phyloP scores from a whole-genome alignment of 2,888 invertebrate genomes.

The Mimumesa dahlbomi region DNA sequence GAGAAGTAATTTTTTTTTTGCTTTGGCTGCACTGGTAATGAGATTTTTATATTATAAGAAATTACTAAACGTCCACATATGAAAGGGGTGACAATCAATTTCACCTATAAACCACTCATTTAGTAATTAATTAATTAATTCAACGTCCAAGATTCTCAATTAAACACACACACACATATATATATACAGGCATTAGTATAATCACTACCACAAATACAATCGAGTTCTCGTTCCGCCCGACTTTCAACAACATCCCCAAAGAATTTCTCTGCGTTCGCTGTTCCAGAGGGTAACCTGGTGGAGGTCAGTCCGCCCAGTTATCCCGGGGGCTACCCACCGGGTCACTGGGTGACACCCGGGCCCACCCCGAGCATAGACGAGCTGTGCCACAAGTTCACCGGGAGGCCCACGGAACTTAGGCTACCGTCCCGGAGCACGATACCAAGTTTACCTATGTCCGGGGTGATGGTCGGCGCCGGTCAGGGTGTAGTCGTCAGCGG shows the following conservation, averaged over 20 bases:
- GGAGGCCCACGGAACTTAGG: conserved; percentile 78
- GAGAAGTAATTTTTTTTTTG: no score
- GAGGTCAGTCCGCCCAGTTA: conserved; percentile 79
- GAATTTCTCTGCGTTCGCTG: conserved; percentile 15
- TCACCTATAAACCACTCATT: no score
- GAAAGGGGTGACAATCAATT: no score
- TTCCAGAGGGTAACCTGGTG: conserved; percentile 76
- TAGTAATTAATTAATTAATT: no score
- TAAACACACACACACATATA: no score
- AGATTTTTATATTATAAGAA: no score
- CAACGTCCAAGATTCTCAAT: no score
- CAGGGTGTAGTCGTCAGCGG: conserved; percentile 60
- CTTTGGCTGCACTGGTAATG: no score
- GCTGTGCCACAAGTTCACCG: conserved; percentile 77
- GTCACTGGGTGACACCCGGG: conserved; percentile 81
- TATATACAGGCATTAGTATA: no score
- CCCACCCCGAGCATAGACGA: conserved; percentile 80
- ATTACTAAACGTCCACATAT: no score
- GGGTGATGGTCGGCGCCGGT: conserved; percentile 50
- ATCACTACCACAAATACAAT: no score
- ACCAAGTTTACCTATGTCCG: conserved; percentile 68
- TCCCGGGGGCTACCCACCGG: conserved; percentile 75
- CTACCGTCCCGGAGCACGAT: conserved; percentile 77
- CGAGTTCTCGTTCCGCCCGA: neutral
- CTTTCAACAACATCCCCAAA: conserved; percentile 9